Percentiles rank a stretch among this genome's conserved stretches.
Conservation (phyloP, 2,797 vertebrate species). For the Sciaenops ocellatus region DNA sequence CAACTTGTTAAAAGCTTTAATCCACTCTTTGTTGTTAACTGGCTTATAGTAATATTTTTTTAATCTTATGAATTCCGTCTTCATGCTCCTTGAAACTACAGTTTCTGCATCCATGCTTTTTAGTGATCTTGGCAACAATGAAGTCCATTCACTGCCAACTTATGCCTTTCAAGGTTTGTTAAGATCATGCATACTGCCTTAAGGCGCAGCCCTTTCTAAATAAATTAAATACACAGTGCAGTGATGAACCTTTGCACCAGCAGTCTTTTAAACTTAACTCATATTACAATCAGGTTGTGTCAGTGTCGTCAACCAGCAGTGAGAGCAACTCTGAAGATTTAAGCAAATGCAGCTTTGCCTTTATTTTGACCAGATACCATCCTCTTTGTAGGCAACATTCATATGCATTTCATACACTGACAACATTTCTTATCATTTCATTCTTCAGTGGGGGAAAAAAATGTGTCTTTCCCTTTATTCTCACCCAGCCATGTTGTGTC, state of each 20-base stretch:
- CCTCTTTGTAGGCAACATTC: neutral
- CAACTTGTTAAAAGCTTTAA: conserved; percentile 55
- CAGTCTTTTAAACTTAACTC: neutral
- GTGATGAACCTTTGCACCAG: neutral
- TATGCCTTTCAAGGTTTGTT: neutral
- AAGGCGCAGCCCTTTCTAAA: neutral
- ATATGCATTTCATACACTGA: neutral
- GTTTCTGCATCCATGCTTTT: conserved; percentile 1
- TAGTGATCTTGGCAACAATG: neutral
- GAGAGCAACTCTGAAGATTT: neutral
- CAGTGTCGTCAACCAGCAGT: neutral
- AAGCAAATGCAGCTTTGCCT: neutral
- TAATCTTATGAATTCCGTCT: conserved; percentile 23
- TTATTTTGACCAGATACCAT: neutral
- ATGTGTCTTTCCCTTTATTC: neutral
- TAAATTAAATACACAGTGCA: neutral
- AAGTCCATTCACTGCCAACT: conserved; percentile 2
- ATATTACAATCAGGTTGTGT: neutral
- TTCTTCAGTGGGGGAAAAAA: neutral
- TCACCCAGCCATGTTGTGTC: neutral
- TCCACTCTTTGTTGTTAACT: conserved; percentile 39
- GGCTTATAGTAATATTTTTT: conserved; percentile 22
- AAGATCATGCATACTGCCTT: neutral
- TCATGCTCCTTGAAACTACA: neutral
- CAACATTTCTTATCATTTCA: neutral